Evolutionary conservation across 2,797 vertebrate species (phyloP), one percentile per base, ranked within the genome.

Genomic region (Ctenopoma kingsleyae): DNA sequence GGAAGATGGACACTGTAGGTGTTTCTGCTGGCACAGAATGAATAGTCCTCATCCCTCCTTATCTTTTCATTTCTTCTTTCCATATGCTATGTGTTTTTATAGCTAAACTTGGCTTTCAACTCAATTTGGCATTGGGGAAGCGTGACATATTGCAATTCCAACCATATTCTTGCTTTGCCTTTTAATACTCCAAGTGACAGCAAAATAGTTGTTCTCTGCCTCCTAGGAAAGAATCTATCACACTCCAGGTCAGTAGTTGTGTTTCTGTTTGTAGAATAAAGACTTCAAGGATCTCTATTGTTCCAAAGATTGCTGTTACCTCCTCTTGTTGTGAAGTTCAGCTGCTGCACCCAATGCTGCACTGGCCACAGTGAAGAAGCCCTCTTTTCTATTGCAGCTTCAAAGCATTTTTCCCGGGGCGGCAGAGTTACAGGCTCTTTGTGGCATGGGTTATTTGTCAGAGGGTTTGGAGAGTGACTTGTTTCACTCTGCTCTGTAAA

Each of bases 401-500:
- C 92, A 89, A 93, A 94, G 92, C 41, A 52, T 93, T 92, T 93
- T 94, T 94, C 63, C 84, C 85, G 77, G 82, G 84, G 87, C 87
- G 89, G 92, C 90, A 92, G 87, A 90, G 88, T 90, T 94, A 92
- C 92, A 93, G 86, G 91, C 84, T 90, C 93, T 95, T 95, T 96
- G 94, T 96, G 89, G 93, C 83, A 75, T 84, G 63, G 88, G 74
- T 91, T 92, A 76, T 92, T 94, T 94, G 93, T 95, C 90, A 90
- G 88, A 91, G 84, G 84, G 93, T 95, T 94, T 93, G 90, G 88
- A 93, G 85, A 92, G 90, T 84, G 84, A 90, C 93, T 95, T 91
- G 93, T 92, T 94, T 89, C 86, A 90, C 87, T 93, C 88, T 87
- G 87, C 85, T 72, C 76, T 89, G 80, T 87, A 91, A 90, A 92